Evolutionary conservation across 2,113 vertebrate species (phyloP).

Genomic region (Cichladusa arquata): DNA sequence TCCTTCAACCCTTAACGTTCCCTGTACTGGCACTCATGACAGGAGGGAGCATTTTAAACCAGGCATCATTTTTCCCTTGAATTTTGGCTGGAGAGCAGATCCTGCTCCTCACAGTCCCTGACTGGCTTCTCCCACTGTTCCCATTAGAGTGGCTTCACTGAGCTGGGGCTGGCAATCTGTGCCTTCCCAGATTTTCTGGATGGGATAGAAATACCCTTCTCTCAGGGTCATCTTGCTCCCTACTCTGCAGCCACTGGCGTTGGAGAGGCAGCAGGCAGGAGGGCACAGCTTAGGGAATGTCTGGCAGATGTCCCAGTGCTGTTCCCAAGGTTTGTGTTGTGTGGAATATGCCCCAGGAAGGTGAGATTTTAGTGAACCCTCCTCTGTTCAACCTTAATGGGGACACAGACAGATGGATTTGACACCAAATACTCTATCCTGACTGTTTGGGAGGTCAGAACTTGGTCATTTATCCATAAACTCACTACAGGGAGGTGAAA

Average conservation of each 20-base stretch:
- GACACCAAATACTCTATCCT: neutral
- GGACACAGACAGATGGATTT: neutral
- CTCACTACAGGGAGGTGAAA: neutral
- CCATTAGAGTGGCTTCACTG: neutral
- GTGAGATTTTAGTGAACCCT: neutral
- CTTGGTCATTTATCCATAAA: neutral
- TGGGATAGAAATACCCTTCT: neutral
- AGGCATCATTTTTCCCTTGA: neutral
- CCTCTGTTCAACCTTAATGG: neutral
- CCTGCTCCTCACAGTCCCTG: neutral
- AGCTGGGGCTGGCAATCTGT: neutral
- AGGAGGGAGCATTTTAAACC: neutral
- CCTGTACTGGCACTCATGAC: neutral
- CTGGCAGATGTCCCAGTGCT: too few relatives aligned
- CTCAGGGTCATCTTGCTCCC: neutral
- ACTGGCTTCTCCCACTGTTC: neutral
- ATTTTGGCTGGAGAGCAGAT: neutral
- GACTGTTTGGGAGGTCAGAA: neutral
- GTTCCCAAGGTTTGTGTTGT: neutral
- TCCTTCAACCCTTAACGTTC: neutral
- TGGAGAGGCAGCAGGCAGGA: neutral
- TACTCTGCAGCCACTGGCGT: neutral
- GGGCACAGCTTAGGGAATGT: neutral
- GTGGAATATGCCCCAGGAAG: neutral
- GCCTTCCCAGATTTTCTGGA: neutral